A percentile compares a stretch with the other conserved stretches of the same genome.
Evolutionary conservation across 2,888 invertebrate species (phyloP).

Genomic region (Gastracanthus pulcherrimus): DNA sequence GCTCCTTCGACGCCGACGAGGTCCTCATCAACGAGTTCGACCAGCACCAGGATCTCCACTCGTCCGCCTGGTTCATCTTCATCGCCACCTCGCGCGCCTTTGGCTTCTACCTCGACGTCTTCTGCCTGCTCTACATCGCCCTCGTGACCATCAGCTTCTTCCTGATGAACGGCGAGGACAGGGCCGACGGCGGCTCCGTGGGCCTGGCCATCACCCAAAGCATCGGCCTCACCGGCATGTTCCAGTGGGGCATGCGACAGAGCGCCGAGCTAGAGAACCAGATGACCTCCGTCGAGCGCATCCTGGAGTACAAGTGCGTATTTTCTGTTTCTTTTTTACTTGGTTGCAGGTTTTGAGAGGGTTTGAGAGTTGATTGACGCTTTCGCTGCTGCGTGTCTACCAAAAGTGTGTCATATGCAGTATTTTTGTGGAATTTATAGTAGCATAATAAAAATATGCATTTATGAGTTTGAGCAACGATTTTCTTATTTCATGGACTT

Average conservation of each 20-base stretch:
- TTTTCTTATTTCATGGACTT: no score
- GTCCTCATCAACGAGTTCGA: slow-evolving; percentile 90
- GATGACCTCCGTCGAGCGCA: slow-evolving; percentile 94
- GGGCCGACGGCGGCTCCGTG: slow-evolving; percentile 84
- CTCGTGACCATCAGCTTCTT: slow-evolving; percentile 93
- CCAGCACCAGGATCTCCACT: slow-evolving; percentile 90
- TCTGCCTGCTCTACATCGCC: slow-evolving; percentile 92
- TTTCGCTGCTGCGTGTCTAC: background rate
- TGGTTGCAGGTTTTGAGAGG: no score
- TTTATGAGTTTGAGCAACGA: no score
- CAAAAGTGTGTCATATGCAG: no score
- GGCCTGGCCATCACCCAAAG: slow-evolving; percentile 90
- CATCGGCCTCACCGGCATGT: slow-evolving; percentile 88
- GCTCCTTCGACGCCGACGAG: slow-evolving; percentile 91
- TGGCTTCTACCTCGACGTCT: slow-evolving; percentile 94
- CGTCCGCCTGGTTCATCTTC: slow-evolving; percentile 95
- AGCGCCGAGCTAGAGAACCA: slow-evolving; percentile 93
- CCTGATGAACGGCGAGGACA: slow-evolving; percentile 76
- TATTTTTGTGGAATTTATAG: no score
- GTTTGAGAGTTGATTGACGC: no score
- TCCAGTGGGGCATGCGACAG: slow-evolving; percentile 95
- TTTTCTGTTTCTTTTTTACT: no score
- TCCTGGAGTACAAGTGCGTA: slow-evolving; percentile 81
- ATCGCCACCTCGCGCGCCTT: slow-evolving; percentile 94
- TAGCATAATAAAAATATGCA: no score